These are phyloP conservation scores for Trissolcus basalis DNA, from an alignment of 1,140 invertebrate genomes.

Conservation along the genomic window DNA sequence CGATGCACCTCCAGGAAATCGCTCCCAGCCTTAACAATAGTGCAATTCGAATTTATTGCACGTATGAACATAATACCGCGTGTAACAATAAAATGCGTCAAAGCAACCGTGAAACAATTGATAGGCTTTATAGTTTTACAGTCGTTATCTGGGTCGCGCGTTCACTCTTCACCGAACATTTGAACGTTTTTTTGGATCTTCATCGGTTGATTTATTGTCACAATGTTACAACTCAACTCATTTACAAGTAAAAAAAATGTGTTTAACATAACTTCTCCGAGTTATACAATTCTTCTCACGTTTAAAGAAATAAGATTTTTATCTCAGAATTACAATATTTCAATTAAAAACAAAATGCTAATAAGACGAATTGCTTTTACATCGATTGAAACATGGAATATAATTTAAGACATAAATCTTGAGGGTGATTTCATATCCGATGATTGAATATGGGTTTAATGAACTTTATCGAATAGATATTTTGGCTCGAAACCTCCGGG, in stretches of 20 bases:
- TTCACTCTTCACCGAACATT: too few relatives aligned
- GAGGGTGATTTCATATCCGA: background rate
- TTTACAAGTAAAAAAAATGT: too few relatives aligned
- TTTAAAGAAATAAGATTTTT: too few relatives aligned
- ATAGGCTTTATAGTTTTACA: conserved; percentile 48
- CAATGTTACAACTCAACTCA: too few relatives aligned
- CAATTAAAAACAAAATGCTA: too few relatives aligned
- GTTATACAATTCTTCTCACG: too few relatives aligned
- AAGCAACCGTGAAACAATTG: conserved; percentile 47
- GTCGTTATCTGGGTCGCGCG: conserved; percentile 28
- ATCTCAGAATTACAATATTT: too few relatives aligned
- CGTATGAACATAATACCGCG: conserved; percentile 52
- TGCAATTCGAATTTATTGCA: conserved; percentile 62
- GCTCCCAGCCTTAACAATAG: conserved; percentile 53
- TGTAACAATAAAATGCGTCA: conserved; percentile 47
- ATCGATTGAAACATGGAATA: too few relatives aligned
- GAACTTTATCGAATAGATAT: background rate
- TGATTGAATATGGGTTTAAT: conserved; percentile 15
- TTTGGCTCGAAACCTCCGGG: conserved; percentile 12
- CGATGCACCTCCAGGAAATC: conserved; percentile 53
- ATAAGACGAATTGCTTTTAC: too few relatives aligned
- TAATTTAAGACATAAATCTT: too few relatives aligned
- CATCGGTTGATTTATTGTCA: background rate
- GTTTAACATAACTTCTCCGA: too few relatives aligned
- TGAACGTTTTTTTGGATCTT: background rate